Percentiles rank a stretch among this genome's conserved stretches.
Evolutionary conservation across 2,113 vertebrate species (phyloP).

Genomic region (Dendrocopos noguchii): DNA sequence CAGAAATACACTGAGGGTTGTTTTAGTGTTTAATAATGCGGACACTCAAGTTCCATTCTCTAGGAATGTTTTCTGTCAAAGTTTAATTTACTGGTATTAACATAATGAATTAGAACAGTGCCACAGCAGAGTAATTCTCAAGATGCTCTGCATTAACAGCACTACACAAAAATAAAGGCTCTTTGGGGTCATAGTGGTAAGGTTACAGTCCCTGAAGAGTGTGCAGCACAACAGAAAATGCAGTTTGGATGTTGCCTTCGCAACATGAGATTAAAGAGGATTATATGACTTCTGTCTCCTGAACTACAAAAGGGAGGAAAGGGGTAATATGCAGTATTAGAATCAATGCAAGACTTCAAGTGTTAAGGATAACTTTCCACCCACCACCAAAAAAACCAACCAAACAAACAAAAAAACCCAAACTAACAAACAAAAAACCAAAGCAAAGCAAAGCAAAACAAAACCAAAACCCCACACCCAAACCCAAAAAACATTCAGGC

Average conservation of each 20-base stretch:
- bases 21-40: not conserved
- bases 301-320: not conserved
- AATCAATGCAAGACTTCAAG: not conserved
- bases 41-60: not conserved
- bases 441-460: no score
- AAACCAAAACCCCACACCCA: no score
- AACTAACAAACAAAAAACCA: no score
- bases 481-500: not conserved
- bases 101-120: not conserved
- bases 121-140: not conserved
- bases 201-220: not conserved
- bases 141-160: not conserved
- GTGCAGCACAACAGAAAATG: not conserved
- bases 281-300: not conserved
- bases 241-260: not conserved
- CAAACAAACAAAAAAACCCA: not conserved
- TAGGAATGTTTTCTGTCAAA: not conserved
- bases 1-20: not conserved
- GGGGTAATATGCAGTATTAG: rapidly evolving
- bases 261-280: not conserved
- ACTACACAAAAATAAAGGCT: not conserved
- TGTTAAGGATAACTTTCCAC: not conserved
- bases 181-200: not conserved
- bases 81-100: not conserved
- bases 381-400: not conserved